phyloP scores from a whole-genome alignment of 2,888 invertebrate genomes.

The Epirrhoe tristata region DNA sequence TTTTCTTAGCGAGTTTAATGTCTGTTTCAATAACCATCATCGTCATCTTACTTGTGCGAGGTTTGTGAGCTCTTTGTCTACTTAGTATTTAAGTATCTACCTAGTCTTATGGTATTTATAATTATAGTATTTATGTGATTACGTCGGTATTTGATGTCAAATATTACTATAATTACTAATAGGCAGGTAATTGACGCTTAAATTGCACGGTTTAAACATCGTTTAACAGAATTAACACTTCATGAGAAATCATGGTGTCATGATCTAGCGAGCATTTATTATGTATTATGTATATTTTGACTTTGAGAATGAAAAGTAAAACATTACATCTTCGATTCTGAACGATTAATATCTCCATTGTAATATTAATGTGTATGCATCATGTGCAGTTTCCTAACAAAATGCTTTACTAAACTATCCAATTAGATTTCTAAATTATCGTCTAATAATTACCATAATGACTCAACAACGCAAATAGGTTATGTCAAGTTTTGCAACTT shows the following conservation, averaged over 20 bases:
- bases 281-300: not conserved
- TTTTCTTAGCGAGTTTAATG: no score
- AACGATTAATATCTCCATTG: slow-evolving; percentile 2
- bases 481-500: slow-evolving; percentile 48
- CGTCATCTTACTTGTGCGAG: no score
- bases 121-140: slow-evolving; percentile 30
- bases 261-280: not conserved
- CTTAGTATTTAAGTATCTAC: not conserved
- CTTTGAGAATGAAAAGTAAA: not conserved
- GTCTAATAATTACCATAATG: slow-evolving; percentile 37
- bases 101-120: slow-evolving; percentile 22
- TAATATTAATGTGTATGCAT: slow-evolving; percentile 12
- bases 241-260: not conserved
- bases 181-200: slow-evolving; percentile 2
- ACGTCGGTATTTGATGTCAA: slow-evolving; percentile 17
- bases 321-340: slow-evolving; percentile 3
- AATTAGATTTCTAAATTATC: slow-evolving; percentile 35
- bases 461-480: slow-evolving; percentile 47
- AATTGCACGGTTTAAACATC: not conserved
- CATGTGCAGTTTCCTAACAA: slow-evolving; percentile 25
- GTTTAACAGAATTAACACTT: not conserved
- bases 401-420: slow-evolving; percentile 20
- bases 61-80: not conserved
- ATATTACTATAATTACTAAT: slow-evolving; percentile 22
- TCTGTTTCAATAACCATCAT: no score